Evolutionary conservation across 2,888 invertebrate genomes (phyloP).

Genomic region (Drosophila hamatofila): DNA sequence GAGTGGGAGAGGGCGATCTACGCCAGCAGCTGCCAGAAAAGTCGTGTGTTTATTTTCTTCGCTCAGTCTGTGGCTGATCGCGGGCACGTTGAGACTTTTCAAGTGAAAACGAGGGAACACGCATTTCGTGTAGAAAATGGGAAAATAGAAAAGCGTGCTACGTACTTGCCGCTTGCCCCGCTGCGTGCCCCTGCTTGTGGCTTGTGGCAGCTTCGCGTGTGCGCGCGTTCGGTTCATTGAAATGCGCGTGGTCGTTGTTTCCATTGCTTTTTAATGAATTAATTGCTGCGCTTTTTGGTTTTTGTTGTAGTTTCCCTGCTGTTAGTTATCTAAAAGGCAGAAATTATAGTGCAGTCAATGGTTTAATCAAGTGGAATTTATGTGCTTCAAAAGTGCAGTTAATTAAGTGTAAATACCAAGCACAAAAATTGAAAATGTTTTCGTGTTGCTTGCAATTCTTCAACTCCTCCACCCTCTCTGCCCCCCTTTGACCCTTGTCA

Average conservation of each 20-base stretch:
- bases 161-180: slow-evolving; percentile 22
- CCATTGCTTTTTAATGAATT: slow-evolving; percentile 74
- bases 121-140: slow-evolving; percentile 6
- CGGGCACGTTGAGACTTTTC: slow-evolving; percentile 44
- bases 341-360: slow-evolving; percentile 72
- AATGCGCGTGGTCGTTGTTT: slow-evolving; percentile 64
- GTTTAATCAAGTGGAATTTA: slow-evolving; percentile 83
- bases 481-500: slow-evolving; percentile 21
- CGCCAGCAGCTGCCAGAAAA: slow-evolving; percentile 14
- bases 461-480: neutral
- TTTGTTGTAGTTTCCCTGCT: slow-evolving; percentile 13
- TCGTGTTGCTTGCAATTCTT: neutral
- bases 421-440: slow-evolving; percentile 45
- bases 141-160: slow-evolving; percentile 69
- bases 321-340: slow-evolving; percentile 43
- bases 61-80: slow-evolving; percentile 68
- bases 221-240: slow-evolving; percentile 57
- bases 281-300: slow-evolving; percentile 66
- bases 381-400: slow-evolving; percentile 72
- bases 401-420: slow-evolving; percentile 76
- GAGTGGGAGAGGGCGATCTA: slow-evolving; percentile 16
- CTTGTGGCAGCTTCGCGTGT: slow-evolving; percentile 35
- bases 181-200: neutral
- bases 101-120: slow-evolving; percentile 36
- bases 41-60: slow-evolving; percentile 21